phyloP scores from a whole-genome alignment of 2,797 vertebrate species.

The Artibeus lituratus region DNA sequence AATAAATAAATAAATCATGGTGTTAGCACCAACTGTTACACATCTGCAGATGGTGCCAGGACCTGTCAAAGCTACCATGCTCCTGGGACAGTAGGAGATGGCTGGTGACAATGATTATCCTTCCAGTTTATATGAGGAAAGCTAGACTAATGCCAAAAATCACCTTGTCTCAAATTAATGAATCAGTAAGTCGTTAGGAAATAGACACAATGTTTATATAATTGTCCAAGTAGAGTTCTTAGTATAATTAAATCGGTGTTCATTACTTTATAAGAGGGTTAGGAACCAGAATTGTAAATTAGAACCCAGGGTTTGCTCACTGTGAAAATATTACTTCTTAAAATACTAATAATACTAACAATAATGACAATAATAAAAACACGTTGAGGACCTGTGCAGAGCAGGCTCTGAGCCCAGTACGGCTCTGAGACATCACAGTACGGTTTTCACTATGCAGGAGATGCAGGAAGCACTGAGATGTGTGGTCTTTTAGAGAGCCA shows the following conservation, averaged over 20 bases:
- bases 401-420: not conserved
- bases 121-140: not conserved
- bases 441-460: not conserved
- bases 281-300: not conserved
- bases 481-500: not conserved
- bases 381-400: not conserved
- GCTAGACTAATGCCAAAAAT: not conserved
- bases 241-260: not conserved
- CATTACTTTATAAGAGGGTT: not conserved
- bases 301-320: not conserved
- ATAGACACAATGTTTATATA: not conserved
- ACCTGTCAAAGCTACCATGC: fast-evolving
- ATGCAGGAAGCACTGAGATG: fast-evolving
- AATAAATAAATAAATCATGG: too few species aligned
- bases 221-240: not conserved
- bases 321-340: not conserved
- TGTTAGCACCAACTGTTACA: fast-evolving
- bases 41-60: fast-evolving
- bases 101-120: not conserved
- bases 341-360: not conserved
- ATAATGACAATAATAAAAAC: not conserved
- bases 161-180: not conserved
- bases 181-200: not conserved
- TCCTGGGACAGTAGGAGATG: not conserved
- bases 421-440: too few species aligned